Conservation (phyloP, 2,797 vertebrate genomes). For the Melanotaenia pygmaea region DNA sequence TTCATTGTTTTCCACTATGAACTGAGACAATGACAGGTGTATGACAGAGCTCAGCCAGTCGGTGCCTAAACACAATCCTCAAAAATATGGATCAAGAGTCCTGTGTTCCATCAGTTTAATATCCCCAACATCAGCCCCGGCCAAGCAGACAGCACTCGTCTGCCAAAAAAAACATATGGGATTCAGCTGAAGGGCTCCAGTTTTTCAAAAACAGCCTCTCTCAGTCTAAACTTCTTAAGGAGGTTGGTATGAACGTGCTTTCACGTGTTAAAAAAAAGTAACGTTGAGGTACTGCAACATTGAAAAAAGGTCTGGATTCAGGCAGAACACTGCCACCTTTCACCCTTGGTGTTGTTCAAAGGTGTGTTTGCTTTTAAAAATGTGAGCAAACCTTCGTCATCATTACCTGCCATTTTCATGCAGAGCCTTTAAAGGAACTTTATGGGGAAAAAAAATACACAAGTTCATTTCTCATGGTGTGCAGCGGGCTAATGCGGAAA, state of each 20-base stretch:
- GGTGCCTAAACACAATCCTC: constrained; percentile 83
- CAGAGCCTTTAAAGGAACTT: constrained; percentile 72
- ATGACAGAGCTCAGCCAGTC: constrained; percentile 70
- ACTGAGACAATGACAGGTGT: constrained; percentile 85
- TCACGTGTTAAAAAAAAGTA: constrained; percentile 64
- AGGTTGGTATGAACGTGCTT: constrained; percentile 88
- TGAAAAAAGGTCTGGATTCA: constrained; percentile 84
- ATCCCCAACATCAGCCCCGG: constrained; percentile 86
- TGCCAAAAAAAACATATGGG: constrained; percentile 96
- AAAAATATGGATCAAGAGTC: constrained; percentile 86
- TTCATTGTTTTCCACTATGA: constrained; percentile 3
- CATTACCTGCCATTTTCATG: constrained; percentile 88
- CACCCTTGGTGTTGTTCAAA: constrained; percentile 91
- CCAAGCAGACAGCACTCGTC: constrained; percentile 89
- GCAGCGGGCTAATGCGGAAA: not conserved
- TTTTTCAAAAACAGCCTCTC: constrained; percentile 89
- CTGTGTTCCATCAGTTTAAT: constrained; percentile 93
- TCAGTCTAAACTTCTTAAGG: constrained; percentile 93
- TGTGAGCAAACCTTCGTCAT: constrained; percentile 93
- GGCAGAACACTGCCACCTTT: constrained; percentile 93
- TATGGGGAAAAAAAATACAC: constrained; percentile 72
- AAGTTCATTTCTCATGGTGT: constrained; percentile 75
- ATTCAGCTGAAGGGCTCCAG: constrained; percentile 86
- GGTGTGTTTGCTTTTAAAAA: constrained; percentile 89
- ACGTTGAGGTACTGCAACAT: constrained; percentile 79